Evolutionary conservation across 2,888 invertebrate genomes (phyloP).

Genomic region (Mythimna ferrago): DNA sequence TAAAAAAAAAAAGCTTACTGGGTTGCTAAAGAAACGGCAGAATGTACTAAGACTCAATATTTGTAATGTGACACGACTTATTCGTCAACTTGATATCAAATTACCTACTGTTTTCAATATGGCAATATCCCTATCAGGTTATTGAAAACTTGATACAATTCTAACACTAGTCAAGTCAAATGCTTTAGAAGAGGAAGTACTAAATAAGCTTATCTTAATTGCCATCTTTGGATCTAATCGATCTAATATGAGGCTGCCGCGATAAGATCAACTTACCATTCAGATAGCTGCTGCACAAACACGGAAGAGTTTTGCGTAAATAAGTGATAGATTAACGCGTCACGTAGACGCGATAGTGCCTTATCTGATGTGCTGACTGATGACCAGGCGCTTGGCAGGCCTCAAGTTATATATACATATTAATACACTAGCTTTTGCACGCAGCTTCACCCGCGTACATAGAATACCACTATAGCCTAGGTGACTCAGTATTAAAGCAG

Average conservation of each 20-base stretch:
- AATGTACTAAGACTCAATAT: too few species aligned
- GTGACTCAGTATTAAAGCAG: too few species aligned
- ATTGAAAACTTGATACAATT: conserved; percentile 15
- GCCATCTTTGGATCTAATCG: conserved; percentile 41
- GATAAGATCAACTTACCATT: conserved; percentile 44
- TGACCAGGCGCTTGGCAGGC: conserved; percentile 16
- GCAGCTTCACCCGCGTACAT: too few species aligned
- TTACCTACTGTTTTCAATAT: background rate
- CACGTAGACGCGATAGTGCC: conserved; percentile 12
- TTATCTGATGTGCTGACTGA: conserved; percentile 14
- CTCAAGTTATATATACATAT: conserved; percentile 3
- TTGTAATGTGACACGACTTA: background rate
- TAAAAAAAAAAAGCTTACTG: too few species aligned
- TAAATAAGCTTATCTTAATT: conserved; percentile 47
- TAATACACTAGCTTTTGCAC: background rate
- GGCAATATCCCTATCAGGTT: background rate
- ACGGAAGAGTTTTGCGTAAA: conserved; percentile 44
- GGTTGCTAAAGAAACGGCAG: too few species aligned
- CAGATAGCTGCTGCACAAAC: conserved; percentile 32
- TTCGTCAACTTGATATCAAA: background rate
- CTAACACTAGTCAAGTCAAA: conserved; percentile 8
- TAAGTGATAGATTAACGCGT: conserved; percentile 45
- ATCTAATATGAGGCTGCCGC: conserved; percentile 34
- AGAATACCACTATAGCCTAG: too few species aligned
- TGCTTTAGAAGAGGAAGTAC: conserved; percentile 39